Evolutionary conservation across 92 coral and sea anemone species (phyloP), one percentile per base, ranked within the genome.

Genomic region (Phenganax stokvisi): DNA sequence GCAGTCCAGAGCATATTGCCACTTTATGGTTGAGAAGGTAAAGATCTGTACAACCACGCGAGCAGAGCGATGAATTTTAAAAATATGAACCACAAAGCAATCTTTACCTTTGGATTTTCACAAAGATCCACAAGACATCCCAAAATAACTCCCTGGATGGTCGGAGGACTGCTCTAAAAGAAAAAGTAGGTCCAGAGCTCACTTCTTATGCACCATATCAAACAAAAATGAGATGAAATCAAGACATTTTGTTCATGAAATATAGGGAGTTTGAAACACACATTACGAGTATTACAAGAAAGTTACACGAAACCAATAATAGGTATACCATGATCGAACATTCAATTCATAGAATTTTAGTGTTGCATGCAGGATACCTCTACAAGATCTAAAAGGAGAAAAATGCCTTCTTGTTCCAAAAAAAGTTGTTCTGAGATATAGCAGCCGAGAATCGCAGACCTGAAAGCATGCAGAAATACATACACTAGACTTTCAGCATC

Each of bases 361-460:
- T 37, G 3, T 37, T 1, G 67, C 27, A 28, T 17, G 67, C 8
- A 51, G 10, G 28, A 62, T 81, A 90, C 98, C 92, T 94, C 91
- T 17, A 94, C 89, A 30, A 94, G 86, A 74, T 94, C 98, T 75
- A 94, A 85, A 56, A 94, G 87, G 52, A 85, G 89, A 83, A 91
- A 94, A 30, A 94, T 85, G 51, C 98, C 98, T 87, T 94, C 98
- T 54, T 78, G 85, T 75, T 94, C 98, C 60, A 94, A 81, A 70
- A 94, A 94, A 56, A 85, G 77, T 84, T 94, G 97, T 83, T 94
- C 97, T 64, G 93, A 92, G 28, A 94, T 77, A 79, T 86, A 94
- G 67, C 93, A 94, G 77, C 98, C 98, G 67, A 94, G 87, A 56
- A 94, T 86, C 6, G 97, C 85, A 56, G 98, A 94, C 98, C 98